Evolutionary conservation across 2,113 vertebrate genomes (phyloP).

Genomic region (Microtus oregoni): DNA sequence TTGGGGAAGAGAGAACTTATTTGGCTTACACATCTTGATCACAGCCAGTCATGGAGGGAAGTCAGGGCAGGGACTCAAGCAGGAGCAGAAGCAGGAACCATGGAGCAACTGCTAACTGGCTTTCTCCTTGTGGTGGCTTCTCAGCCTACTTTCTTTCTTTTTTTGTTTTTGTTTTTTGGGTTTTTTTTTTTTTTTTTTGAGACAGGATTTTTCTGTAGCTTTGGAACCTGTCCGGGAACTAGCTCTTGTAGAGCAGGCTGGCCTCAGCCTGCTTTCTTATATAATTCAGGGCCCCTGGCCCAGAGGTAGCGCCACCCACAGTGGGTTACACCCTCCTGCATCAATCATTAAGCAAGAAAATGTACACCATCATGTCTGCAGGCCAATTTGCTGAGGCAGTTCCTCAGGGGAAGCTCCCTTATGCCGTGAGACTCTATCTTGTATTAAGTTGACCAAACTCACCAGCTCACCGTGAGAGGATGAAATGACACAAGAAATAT

Average conservation of each 20-base stretch:
- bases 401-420: background rate
- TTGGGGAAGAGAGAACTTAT: background rate
- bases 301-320: no score
- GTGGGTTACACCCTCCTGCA: no score
- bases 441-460: background rate
- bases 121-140: background rate
- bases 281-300: background rate
- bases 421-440: background rate
- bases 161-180: no score
- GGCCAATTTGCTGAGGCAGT: background rate
- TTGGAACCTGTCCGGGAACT: no score
- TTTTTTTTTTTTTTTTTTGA: no score
- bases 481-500: background rate
- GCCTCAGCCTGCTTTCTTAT: background rate
- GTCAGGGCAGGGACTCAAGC: background rate
- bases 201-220: no score
- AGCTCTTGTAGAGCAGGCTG: no score
- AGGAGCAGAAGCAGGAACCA: background rate
- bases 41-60: background rate
- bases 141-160: background rate
- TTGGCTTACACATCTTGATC: background rate
- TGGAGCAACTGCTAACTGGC: background rate
- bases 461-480: background rate
- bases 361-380: background rate
- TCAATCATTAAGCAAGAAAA: background rate